Base-by-base conservation (phyloP, 2,797 vertebrate species). In the Ceryle rudis region DNA sequence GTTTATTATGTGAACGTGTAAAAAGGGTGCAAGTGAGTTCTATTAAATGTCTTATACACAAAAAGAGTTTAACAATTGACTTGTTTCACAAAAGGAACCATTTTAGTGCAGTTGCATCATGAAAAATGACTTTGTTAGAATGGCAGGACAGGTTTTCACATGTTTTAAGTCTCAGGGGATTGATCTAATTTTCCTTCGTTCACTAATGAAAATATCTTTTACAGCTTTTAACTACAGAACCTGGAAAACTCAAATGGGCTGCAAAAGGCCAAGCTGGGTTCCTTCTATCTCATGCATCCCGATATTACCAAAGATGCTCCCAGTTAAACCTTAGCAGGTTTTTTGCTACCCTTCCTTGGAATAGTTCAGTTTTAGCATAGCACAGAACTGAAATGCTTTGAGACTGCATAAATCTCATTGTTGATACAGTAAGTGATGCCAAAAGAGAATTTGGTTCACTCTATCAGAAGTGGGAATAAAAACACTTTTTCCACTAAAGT, bases 401-500 rank as follows among this genome's bases (percentile, higher is more conserved):
- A 4, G 3, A 78, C 75, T 77, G 67, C 67, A 80, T 90, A 92
- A 80, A 95, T 93, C 71, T 84, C 71, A 47, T 49, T 93, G 90
- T 89, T 95, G 95, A 84, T 84, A 91, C 31, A 73, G 55, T 84
- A 94, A 82, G 73, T 49, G 80, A 87, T 54, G 83, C 60, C 71
- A 96, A 90, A 95, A 77, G 51, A 90, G 42, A 95, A 94, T 93
- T 93, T 86, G 46, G 41, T 81, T 95, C 60, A 77, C 80, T 90
- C 83, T 37, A 80, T 89, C 88, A 92, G 55, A 94, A 93, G 51
- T 60, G 81, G 77, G 80, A 90, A 95, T 93, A 94, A 93, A 95
- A 89, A 49, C 88, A 93, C 64, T 95, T 96, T 95, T 96, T 90
- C 83, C 91, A 95, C 81, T 80, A 67, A 94, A 90, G 91, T 82